Evolutionary conservation across 2,113 vertebrate species (phyloP).

Genomic region (Trachemys scripta): DNA sequence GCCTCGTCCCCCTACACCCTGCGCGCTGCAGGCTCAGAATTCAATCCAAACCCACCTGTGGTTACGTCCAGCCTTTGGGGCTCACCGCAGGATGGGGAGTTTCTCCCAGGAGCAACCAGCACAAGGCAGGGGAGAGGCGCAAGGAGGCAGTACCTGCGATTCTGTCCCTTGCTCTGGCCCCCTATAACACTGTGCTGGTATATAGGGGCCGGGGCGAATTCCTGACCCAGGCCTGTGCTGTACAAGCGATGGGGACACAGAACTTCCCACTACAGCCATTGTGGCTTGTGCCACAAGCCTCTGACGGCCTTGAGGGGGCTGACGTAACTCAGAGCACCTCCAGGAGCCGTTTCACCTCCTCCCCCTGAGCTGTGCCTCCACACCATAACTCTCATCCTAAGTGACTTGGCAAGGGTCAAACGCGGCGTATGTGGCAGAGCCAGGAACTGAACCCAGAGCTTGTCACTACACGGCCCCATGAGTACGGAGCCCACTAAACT

Average conservation of each 20-base stretch:
- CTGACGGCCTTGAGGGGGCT: not conserved
- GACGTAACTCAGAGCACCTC: not conserved
- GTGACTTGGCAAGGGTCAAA: not conserved
- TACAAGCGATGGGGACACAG: not conserved
- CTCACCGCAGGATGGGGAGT: not conserved
- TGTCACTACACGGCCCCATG: not conserved
- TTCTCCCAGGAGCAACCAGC: not conserved
- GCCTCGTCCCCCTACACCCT: not conserved
- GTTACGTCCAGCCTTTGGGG: not conserved
- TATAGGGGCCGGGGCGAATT: not conserved
- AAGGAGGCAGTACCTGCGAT: not conserved
- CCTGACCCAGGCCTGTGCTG: not conserved
- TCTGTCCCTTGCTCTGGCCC: not conserved
- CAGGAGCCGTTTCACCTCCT: not conserved
- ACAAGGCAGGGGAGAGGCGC: not conserved
- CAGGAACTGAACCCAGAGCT: not conserved
- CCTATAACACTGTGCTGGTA: not conserved
- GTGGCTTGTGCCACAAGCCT: not conserved
- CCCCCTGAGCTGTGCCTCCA: not conserved
- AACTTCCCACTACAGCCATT: not conserved
- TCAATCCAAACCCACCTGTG: not conserved
- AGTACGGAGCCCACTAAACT: not conserved
- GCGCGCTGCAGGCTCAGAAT: not conserved
- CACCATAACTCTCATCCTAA: not conserved
- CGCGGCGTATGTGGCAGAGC: not conserved